Percentiles rank a stretch among this genome's conserved stretches.
Evolutionary conservation across 2,888 invertebrate species (phyloP).

Genomic region (Flexamia atlantica): DNA sequence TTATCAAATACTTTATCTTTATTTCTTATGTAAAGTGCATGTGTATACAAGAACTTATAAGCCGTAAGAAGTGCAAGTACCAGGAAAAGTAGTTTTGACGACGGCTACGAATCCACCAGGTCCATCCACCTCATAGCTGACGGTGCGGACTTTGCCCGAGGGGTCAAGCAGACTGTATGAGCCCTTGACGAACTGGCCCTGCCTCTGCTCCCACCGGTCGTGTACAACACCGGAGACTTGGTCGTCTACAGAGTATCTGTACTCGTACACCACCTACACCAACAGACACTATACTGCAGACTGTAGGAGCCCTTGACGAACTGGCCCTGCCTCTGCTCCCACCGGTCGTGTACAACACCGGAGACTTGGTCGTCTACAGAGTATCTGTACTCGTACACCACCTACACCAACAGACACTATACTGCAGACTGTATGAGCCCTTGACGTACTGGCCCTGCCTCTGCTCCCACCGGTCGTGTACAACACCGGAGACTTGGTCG

Average conservation of each 20-base stretch:
- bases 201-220: slow-evolving; percentile 72
- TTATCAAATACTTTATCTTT: too few relatives aligned
- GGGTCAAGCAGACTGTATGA: slow-evolving; percentile 72
- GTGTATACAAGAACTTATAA: too few relatives aligned
- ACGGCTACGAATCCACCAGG: slow-evolving; percentile 71
- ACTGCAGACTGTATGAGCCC: slow-evolving; percentile 72
- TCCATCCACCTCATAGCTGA: slow-evolving; percentile 72
- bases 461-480: slow-evolving; percentile 72
- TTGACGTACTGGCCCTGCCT: slow-evolving; percentile 71
- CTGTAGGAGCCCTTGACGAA: slow-evolving; percentile 72
- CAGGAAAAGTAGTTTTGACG: slow-evolving; percentile 70
- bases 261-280: slow-evolving; percentile 71
- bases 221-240: slow-evolving; percentile 70
- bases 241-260: slow-evolving; percentile 72
- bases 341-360: slow-evolving; percentile 71
- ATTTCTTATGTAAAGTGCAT: too few relatives aligned
- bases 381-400: slow-evolving; percentile 72
- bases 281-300: not conserved
- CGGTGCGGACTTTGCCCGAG: slow-evolving; percentile 71
- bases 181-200: slow-evolving; percentile 72
- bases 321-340: slow-evolving; percentile 71
- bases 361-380: slow-evolving; percentile 70
- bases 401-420: slow-evolving; percentile 70
- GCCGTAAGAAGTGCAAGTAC: too few relatives aligned
- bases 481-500: slow-evolving; percentile 70